Base-by-base conservation (phyloP, 1,140 invertebrate genomes). In the Dreissena polymorpha region DNA sequence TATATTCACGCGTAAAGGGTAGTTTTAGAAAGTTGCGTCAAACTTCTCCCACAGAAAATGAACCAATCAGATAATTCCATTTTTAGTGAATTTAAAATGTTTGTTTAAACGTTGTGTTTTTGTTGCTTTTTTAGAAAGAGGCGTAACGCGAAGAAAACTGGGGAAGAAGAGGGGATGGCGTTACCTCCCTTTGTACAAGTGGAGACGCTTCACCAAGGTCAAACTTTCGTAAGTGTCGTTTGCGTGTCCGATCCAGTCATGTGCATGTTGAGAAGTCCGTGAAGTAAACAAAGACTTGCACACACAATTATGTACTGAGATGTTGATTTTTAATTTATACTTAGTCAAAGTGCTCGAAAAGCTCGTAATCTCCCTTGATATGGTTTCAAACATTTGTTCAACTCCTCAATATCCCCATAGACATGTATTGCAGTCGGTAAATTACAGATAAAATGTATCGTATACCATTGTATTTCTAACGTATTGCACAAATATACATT, bases 151-250 rank as follows among this genome's bases (percentile, higher is more conserved):
- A 71, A 65, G 49, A 68, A 69, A 60, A 39, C 10, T 18, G 23
- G 23, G n/a, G 64, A 67, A 49, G 70, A 73, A 8, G 25, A 85
- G 60, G 73, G 79, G n/a, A 83, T 85, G 16, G 85, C 88, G 12
- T 68, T 91, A 10, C 91, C 91, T 1, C 88, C 90, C n/a, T 92
- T 92, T 85, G 90, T 92, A 12, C 90, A 91, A 77, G 85, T 92
- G 16, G 91, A 92, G 76, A 91, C 90, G 0, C 83, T 92, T 23
- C 87, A 90, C 77, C 87, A 89, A 0, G 91, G 91, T 23, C 88
- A 90, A 69, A 88, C 88, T 3, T 92, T 91, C 86, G 91, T 92
- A 89, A 86, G 91, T 91, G 79, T 13, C 25, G 12, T 14, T 13
- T 18, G 25, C 23, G 0, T 39, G 57, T n/a, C 57, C 3, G 57